These are phyloP conservation scores for Axinella damicornis DNA, from an alignment of 37 sponge, comb jelly and placozoan species.

Conservation along the genomic window DNA sequence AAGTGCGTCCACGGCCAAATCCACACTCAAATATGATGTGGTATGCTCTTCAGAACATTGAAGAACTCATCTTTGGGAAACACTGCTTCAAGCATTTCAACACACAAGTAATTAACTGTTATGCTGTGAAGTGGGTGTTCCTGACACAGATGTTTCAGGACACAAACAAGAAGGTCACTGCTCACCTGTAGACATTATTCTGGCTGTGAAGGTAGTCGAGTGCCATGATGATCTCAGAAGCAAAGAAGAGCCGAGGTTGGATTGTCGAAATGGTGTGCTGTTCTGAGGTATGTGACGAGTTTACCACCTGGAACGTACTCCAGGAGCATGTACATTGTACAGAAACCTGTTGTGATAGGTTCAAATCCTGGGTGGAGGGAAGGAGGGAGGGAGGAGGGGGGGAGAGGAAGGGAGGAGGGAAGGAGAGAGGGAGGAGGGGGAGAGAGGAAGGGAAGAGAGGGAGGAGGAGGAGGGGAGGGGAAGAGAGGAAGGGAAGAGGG, in stretches of 20 bases:
- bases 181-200: constrained; percentile 83
- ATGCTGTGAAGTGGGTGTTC: too few relatives aligned
- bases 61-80: too few relatives aligned
- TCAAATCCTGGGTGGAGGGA: constrained; percentile 57
- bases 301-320: constrained; percentile 94
- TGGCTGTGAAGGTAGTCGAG: constrained; percentile 91
- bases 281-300: constrained; percentile 91
- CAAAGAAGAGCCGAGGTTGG: constrained; percentile 81
- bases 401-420: neutral
- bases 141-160: too few relatives aligned
- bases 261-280: constrained; percentile 81
- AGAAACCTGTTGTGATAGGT: constrained; percentile 88
- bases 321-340: constrained; percentile 94
- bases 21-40: too few relatives aligned
- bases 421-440: too few relatives aligned
- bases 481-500: too few relatives aligned
- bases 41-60: too few relatives aligned
- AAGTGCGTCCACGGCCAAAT: too few relatives aligned
- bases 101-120: too few relatives aligned
- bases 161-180: neutral
- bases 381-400: too few relatives aligned
- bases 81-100: too few relatives aligned
- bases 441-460: neutral
- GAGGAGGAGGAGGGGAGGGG: neutral
- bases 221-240: constrained; percentile 92